Evolutionary conservation across 2,113 vertebrate species (phyloP).

Genomic region (Drymodes brunneopygia): DNA sequence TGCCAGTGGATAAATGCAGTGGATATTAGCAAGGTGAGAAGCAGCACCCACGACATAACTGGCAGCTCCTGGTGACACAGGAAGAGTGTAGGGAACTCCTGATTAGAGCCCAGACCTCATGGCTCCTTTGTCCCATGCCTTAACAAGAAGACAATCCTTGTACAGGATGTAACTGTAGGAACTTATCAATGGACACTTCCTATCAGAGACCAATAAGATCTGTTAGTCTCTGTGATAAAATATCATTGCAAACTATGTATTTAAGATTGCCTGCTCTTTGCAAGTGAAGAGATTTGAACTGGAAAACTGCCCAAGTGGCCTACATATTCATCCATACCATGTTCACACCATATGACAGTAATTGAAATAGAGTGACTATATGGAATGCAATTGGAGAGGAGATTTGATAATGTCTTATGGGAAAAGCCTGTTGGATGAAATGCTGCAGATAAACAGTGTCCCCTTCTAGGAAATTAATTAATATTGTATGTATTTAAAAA

Average conservation of each 20-base stretch:
- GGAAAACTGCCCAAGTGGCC: conserved; percentile 61
- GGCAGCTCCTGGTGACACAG: background rate
- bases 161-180: conserved; percentile 43
- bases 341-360: conserved; percentile 60
- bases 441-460: conserved; percentile 40
- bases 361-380: conserved; percentile 54
- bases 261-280: conserved; percentile 41
- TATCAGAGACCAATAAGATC: conserved; percentile 28
- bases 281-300: conserved; percentile 39
- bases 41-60: background rate
- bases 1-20: background rate
- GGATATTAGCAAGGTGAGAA: background rate
- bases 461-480: conserved; percentile 30
- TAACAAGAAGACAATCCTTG: conserved; percentile 12
- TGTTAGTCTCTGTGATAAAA: conserved; percentile 37
- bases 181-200: conserved; percentile 58
- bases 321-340: conserved; percentile 53
- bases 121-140: conserved; percentile 22
- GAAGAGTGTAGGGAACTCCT: background rate
- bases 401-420: conserved; percentile 49
- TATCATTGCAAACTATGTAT: conserved; percentile 15
- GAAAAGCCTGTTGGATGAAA: conserved; percentile 62
- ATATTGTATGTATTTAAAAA: background rate
- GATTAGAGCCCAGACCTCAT: conserved; percentile 39
- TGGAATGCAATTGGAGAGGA: conserved; percentile 41